Percentiles rank a stretch among this genome's conserved stretches.
phyloP scores from a whole-genome alignment of 1,140 invertebrate genomes.

The Philotrypesis tridentata region DNA sequence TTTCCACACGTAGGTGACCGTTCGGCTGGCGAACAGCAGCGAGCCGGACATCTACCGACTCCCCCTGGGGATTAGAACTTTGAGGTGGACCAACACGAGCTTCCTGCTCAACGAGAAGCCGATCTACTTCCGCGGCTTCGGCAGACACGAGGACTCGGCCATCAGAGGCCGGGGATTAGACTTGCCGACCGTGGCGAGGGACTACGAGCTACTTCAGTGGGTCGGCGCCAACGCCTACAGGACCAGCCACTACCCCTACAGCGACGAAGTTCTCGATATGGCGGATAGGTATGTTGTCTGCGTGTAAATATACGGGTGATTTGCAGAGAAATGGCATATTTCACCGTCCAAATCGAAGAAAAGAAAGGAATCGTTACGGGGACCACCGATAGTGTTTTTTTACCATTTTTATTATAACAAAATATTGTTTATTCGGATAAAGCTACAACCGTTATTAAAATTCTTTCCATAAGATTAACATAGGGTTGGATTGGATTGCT shows the following conservation, averaged over 20 bases:
- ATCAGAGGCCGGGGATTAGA: slow-evolving; percentile 93
- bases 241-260: slow-evolving; percentile 99
- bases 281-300: slow-evolving; percentile 83
- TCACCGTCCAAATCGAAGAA: too few relatives aligned
- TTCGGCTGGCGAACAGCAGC: slow-evolving; percentile 71
- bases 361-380: too few relatives aligned
- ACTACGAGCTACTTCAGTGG: slow-evolving; percentile 97
- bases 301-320: too few relatives aligned
- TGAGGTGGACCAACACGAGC: slow-evolving; percentile 84
- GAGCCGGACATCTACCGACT: slow-evolving; percentile 86
- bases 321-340: too few relatives aligned
- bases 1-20: slow-evolving; percentile 72
- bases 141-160: slow-evolving; percentile 95
- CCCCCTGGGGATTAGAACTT: slow-evolving; percentile 89
- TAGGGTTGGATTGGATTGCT: too few relatives aligned
- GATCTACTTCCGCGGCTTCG: slow-evolving; percentile 94
- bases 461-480: too few relatives aligned
- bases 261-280: slow-evolving; percentile 97
- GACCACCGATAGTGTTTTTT: too few relatives aligned
- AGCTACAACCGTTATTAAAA: too few relatives aligned
- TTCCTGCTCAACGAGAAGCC: slow-evolving; percentile 90
- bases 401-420: too few relatives aligned
- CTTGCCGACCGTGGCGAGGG: slow-evolving; percentile 88
- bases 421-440: too few relatives aligned
- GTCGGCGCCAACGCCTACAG: slow-evolving; percentile 95